A percentile compares a stretch with the other conserved stretches of the same genome.
Conservation (phyloP, 2,888 invertebrate genomes). For the Ethmia dodecea region DNA sequence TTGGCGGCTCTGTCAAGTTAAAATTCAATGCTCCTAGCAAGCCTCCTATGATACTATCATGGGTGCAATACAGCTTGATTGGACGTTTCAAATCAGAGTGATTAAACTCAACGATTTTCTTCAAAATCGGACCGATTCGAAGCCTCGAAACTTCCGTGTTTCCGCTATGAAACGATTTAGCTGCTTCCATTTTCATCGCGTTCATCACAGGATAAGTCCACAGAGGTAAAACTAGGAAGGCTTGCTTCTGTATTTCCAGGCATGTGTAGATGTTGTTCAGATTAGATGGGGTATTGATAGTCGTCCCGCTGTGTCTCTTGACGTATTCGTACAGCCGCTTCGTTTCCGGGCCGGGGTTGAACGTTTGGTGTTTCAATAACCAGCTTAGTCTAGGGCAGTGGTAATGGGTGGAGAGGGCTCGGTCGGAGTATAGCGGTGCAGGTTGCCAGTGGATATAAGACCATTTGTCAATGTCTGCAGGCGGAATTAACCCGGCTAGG, state of each 20-base stretch:
- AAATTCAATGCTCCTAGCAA: slow-evolving; percentile 11
- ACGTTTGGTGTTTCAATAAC: neutral
- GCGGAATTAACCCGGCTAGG: slow-evolving; percentile 16
- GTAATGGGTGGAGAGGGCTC: slow-evolving; percentile 3
- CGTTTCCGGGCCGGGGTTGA: slow-evolving; percentile 5
- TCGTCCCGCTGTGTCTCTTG: slow-evolving; percentile 5
- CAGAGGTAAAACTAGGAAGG: slow-evolving; percentile 10
- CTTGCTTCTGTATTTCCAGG: slow-evolving; percentile 13
- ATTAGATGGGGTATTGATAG: slow-evolving; percentile 1
- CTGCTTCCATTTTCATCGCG: slow-evolving; percentile 6
- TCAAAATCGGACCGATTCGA: slow-evolving; percentile 12
- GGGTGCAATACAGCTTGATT: slow-evolving; percentile 16
- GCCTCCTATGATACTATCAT: slow-evolving; percentile 11
- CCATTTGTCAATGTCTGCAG: slow-evolving; percentile 9
- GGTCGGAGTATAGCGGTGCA: slow-evolving; percentile 10
- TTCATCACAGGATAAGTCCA: slow-evolving; percentile 11
- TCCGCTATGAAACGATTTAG: slow-evolving; percentile 6
- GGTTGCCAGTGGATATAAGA: slow-evolving; percentile 15
- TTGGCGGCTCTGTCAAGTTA: slow-evolving; percentile 6
- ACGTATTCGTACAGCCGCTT: slow-evolving; percentile 7
- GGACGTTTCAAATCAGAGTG: slow-evolving; percentile 1
- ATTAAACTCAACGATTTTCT: slow-evolving; percentile 4
- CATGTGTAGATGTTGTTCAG: slow-evolving; percentile 10
- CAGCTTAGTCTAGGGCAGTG: slow-evolving; percentile 8
- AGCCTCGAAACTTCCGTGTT: slow-evolving; percentile 8